Base-by-base conservation (phyloP, 2,888 invertebrate genomes). In the Polietes domitor region DNA sequence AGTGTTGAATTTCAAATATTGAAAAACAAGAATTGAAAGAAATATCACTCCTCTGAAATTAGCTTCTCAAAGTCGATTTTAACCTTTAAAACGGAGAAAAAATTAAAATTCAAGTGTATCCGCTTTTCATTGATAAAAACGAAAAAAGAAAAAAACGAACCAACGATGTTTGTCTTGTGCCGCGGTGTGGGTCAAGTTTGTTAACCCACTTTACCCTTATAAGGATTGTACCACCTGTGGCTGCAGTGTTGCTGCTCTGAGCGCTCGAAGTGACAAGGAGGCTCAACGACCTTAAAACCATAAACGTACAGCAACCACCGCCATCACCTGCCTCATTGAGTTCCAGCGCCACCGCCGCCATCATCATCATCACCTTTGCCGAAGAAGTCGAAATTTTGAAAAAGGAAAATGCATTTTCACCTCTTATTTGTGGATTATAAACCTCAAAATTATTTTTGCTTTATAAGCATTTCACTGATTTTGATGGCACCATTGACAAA, bases 151-250 rank as follows among this genome's bases (percentile, higher is more conserved):
- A 1, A 63, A 68, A 61, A 41, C n/a, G 32, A 43, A 32, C 63
- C 58, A 58, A 26, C 24, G 17, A 83, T 76, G 76, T 78, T 73
- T 41, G 65, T 41, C 47, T 37, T 73, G 77, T 47, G 72, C 26
- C 32, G 9, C 32, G 65, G 84, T 84, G 81, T 84, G 81, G 84
- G 84, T 84, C 84, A 84, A 84, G 84, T 84, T 81, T 84, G 76
- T 73, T 84, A 84, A 81, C 84, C 84, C 76, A 84, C 79, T 84
- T 84, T 84, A 61, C 78, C 84, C 68, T 76, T 70, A 77, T 76
- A 84, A 81, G 84, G 84, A 84, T 84, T 68, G 41, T 50, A 68
- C 68, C 58, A 70, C 50, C 58, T 76, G 58, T 65, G 43, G 71
- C 75, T 65, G 71, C 17, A 9, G 26, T 21, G 21, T 24, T 5